Evolutionary conservation across 2,113 vertebrate species (phyloP), one percentile per base, ranked within the genome.

Genomic region (Silurus meridionalis): DNA sequence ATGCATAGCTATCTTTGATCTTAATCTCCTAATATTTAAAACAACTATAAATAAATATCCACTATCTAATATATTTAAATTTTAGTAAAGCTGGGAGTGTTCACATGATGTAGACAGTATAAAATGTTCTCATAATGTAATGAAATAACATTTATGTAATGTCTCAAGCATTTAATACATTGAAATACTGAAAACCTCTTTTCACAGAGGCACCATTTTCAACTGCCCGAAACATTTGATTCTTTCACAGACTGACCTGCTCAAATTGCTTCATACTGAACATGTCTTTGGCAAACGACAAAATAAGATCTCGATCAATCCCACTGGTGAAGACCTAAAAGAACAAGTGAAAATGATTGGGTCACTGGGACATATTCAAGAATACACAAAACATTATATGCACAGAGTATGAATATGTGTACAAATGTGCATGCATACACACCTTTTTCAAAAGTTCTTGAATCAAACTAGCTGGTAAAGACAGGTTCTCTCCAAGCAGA

Each of bases 181-280:
- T 8, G 48, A 46, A 71, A 8, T 37, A 69, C 14, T 46, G 7
- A 17, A 71, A 28, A 28, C 11, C 25, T 28, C 25, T 67, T 25
- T 67, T 37, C 37, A 2, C 13, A 69, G 67, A 15, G 28, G 46
- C 8, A 6, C 17, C 71, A 74, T 74, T 50, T 50, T 50, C 23
- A 78, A 55, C 13, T 17, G 23, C 75, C 1, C 21, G 14, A 3
- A 75, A 77, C 21, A 55, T 7, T 77, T 77, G 0, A 11, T 55
- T 71, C 14, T 46, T 46, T 71, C 11, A 61, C 75, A 72, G 23
- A 82, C 93, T 86, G 91, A 98, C 98, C 96, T 93, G 96, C 84
- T 99, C 98, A 95, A 99, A 99, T 28, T 96, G 94, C 60, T 95
- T 94, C 97, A 99, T 97, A 80, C 91, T 83, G 90, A 99, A 98